Base-by-base conservation (phyloP, 2,113 vertebrate genomes). In the Phylloscopus whistleri region DNA sequence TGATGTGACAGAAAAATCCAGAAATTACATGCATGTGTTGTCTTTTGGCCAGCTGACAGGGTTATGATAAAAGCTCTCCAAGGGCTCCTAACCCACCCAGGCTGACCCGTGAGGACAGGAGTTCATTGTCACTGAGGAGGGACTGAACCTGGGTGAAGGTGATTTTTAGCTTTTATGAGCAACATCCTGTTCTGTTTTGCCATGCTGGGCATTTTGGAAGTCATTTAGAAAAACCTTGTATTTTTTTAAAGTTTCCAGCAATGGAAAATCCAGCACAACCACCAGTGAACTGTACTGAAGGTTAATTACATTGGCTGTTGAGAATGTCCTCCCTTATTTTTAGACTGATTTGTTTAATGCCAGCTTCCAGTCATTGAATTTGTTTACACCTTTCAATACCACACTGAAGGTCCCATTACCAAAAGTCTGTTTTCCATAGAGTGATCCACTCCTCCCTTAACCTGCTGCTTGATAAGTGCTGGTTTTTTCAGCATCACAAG, bases 221-320 rank as follows among this genome's bases (percentile, higher is more conserved):
- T 52, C 0, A 76, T 63, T 76, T 95, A 82, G 62, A 76, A 92
- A 87, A 93, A 49, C 14, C 17, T 89, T 39, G 31, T 79, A 16
- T 68, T 81, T 93, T 93, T 89, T 78, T n/a, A 28, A 56, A 41
- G 37, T 89, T 95, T 96, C 76, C 95, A 94, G 69, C 89, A 93
- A 82, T 53, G 87, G 84, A 95, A 95, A 89, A 91, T 87, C 49
- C 52, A 84, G 46, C 70, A 85, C 37, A 83, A 51, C 60, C 62
- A 46, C 58, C 56, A 92, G 24, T 92, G 76, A 90, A 62, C 69
- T 5, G 27, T 86, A n/a, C 48, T 48, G 49, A 87, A 95, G 66
- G 93, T 93, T 95, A 95, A 96, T 95, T 95, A 58, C 74, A 11
- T 26, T 95, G 73, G 31, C 81, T 89, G 14, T 84, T 95, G 69